Conservation (phyloP, 35 echinoderm and acorn worm species). For the Lytechinus pictus region DNA sequence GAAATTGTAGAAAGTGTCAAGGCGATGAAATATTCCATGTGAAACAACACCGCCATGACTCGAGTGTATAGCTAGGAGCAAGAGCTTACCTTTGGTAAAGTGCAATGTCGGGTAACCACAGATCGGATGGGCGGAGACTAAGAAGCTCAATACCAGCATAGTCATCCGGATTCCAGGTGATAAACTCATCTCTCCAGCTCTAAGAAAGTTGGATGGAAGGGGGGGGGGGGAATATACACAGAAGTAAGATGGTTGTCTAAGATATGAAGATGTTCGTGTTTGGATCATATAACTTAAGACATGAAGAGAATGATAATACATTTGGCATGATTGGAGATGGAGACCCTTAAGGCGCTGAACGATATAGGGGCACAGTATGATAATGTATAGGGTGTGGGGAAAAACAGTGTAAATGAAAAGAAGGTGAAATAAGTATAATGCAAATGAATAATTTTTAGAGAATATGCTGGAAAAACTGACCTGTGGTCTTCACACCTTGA, state of each 20-base stretch:
- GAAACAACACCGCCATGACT: background rate
- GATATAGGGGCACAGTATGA: background rate
- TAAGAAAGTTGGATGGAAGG: background rate
- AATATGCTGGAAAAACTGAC: background rate
- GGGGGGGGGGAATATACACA: background rate
- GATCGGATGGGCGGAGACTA: slow-evolving; percentile 31
- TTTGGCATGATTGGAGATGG: too few relatives aligned
- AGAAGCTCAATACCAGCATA: slow-evolving; percentile 59
- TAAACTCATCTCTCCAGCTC: slow-evolving; percentile 79
- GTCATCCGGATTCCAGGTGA: slow-evolving; percentile 80
- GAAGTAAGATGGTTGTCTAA: background rate
- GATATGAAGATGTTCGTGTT: too few relatives aligned
- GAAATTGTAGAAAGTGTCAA: too few relatives aligned
- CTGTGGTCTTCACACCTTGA: too few relatives aligned
- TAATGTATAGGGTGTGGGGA: background rate
- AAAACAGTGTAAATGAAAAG: background rate
- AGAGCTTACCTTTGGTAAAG: slow-evolving; percentile 76
- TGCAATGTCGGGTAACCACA: slow-evolving; percentile 86
- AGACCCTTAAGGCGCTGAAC: too few relatives aligned
- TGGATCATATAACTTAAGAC: too few relatives aligned
- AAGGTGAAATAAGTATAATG: background rate
- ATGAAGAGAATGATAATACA: background rate
- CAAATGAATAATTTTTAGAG: background rate
- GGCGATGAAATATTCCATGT: background rate
- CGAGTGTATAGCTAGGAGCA: background rate